Evolutionary conservation across 2,888 invertebrate species (phyloP), one percentile per base, ranked within the genome.

Genomic region (Protonemura montana): DNA sequence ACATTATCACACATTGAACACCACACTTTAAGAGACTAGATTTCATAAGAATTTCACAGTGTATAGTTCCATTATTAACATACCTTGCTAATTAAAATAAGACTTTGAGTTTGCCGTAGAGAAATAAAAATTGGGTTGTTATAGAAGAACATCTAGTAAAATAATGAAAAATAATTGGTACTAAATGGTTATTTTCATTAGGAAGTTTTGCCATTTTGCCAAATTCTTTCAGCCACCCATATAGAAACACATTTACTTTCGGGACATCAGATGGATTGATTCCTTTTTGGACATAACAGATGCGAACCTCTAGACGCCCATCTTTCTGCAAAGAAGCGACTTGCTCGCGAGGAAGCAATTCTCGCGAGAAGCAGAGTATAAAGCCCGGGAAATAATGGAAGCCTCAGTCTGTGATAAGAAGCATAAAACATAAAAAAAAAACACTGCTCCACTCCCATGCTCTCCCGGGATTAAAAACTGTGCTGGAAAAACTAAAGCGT

Each of bases 361-460:
- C 59, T 59, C 59, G 59, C 59, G 59, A 59, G 59, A 59, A 59
- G 59, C 21, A 21, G 16, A 59, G 59, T 59, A 59, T 59, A 59
- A 59, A 59, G 59, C 59, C n/a, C 59, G 59, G 59, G 59, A 59
- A 59, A 59, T 59, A 59, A 59, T 59, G 59, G 59, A 59, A 59
- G 59, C 59, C 59, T 59, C 59, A 59, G 59, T 59, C 59, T 59
- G 16, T 59, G 59, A 59, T 59, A 59, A 59, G 59, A 59, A 59
- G 59, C 59, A 59, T 59, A 59, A 59, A 59, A 59, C 59, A 59
- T 59, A 59, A 21, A 59, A 59, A n/a, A 35, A 35, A 35, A 3
- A 59, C 59, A 59, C 59, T 16, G 59, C 59, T 7, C 59, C 59
- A 59, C 59, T 59, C 59, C 59, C 59, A 21, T 59, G 59, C 59